Base-by-base conservation (phyloP, 2,113 vertebrate genomes). In the Apodemus sylvaticus region DNA sequence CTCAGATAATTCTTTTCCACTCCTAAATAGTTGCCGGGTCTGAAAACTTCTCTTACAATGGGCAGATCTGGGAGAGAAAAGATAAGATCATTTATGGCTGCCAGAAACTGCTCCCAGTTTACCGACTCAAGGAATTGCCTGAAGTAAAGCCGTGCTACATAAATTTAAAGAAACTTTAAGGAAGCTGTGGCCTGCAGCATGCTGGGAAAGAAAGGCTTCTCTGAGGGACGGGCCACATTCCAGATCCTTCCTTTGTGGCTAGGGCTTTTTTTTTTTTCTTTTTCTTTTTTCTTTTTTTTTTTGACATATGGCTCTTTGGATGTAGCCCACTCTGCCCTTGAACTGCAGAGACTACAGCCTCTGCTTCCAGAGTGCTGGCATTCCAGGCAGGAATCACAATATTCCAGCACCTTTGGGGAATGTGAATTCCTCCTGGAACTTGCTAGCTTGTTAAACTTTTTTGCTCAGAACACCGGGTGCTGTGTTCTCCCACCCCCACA, bases 1-100 rank as follows among this genome's bases (percentile, higher is more conserved):
- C 26, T 42, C 12, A 39, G 36, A 58, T 53, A 36, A 53, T 26
- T 71, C 64, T 51, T 68, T 53, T 51, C 34, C 45, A 51, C 62
- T 36, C 83, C 62, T 7, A 68, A 53, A 70, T 71, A 53, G 34
- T 34, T 71, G 48, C 20, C 2, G 8, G 60, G 45, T 66, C n/a
- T 42, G 87, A 45, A 74, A 89, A 95, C 85, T 93, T 71, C 29
- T 91, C 13, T 83, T 89, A 94, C 74, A 73, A 39, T 29, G 24
- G n/a, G 7, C 7, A 87, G 26, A 73, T 91, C 62, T 74, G 48
- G n/a, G 42, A n/a, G 71, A 86, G 91, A 94, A 97, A 96, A 74
- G 26, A 7, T 16, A 70, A 36, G 45, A 36, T 85, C 45, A 58
- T 58, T 90, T 90, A n/a, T 51, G 55, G 19, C 16, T 36, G 24